Evolutionary conservation across 1,140 invertebrate genomes (phyloP), one percentile per base, ranked within the genome.

Genomic region (Pseudachorutes palmiensis): DNA sequence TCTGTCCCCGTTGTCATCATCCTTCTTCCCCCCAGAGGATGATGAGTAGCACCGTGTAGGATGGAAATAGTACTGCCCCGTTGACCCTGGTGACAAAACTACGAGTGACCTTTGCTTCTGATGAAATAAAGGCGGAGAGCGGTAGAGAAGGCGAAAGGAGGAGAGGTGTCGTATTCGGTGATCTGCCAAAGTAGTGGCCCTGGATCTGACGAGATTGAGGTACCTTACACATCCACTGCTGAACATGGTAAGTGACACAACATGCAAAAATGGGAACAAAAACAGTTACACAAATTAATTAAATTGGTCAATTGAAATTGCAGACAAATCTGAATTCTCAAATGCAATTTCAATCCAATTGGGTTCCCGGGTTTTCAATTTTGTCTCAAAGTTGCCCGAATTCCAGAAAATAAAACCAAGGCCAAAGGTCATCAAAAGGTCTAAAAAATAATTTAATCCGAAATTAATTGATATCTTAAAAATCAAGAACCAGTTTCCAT

Each of bases 1-100:
- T 61, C 24, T 58, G 12, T 30, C 29, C 2, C 51, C 45, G 60
- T 69, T 62, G 30, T 69, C 63, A 62, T 64, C 63, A 19, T 61
- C 28, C 14, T 68, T 26, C 14, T 65, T 64, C n/a, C 29, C 32
- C 51, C 41, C 31, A 26, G 1, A 30, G 19, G 61, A 63, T 2
- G 31, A 63, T 3, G 30, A 36, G 33, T 45, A 41, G 36, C 12
- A 45, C 22, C 30, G 51, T 5, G 5, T 32, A 9, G 33, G 14
- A 36, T 26, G 28, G 24, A 29, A 33, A 31, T 28, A 12, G 5
- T 3, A 14, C 24, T 2, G 2, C 59, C 14, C 29, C 16, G 12
- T 31, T 61, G 29, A 12, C n/a, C n/a, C n/a, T n/a, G n/a, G n/a
- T n/a, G n/a, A n/a, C n/a, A n/a, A n/a, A n/a, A n/a, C n/a, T 2